Percentiles rank a stretch among this genome's conserved stretches.
Conservation (phyloP, 1,140 invertebrate genomes). For the Aricia agestis region DNA sequence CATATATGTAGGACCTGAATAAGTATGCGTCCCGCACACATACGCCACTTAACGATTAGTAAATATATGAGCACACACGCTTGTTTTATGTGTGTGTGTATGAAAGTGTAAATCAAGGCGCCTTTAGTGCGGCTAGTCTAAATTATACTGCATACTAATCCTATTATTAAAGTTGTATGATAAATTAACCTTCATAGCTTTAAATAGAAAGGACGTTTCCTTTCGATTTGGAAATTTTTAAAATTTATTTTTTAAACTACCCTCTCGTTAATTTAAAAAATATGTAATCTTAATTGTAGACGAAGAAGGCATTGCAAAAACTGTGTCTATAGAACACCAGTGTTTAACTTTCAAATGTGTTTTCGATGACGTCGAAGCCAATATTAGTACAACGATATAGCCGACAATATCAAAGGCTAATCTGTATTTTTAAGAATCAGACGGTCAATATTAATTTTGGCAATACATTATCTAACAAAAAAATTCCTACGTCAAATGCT, state of each 20-base stretch:
- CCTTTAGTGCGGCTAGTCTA: slow-evolving; percentile 19
- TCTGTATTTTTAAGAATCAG: slow-evolving; percentile 9
- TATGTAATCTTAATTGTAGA: no score
- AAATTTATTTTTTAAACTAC: not conserved
- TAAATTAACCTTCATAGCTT: not conserved
- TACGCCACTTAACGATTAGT: slow-evolving; percentile 30
- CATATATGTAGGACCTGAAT: slow-evolving; percentile 44
- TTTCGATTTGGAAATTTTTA: not conserved
- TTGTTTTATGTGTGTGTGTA: slow-evolving; percentile 32
- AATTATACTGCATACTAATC: slow-evolving; percentile 16
- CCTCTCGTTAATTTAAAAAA: no score
- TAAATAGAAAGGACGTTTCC: slow-evolving; percentile 3
- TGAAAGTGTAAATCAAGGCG: slow-evolving; percentile 43
- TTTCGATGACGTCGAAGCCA: slow-evolving; percentile 6
- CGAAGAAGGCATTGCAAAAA: no score
- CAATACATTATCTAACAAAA: not conserved
- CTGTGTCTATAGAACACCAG: not conserved
- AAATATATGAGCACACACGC: slow-evolving; percentile 30
- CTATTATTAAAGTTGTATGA: not conserved
- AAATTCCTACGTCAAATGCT: not conserved
- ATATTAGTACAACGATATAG: slow-evolving; percentile 2
- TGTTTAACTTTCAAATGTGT: slow-evolving; percentile 1
- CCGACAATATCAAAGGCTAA: not conserved
- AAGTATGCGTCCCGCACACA: slow-evolving; percentile 37
- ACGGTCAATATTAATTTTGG: slow-evolving; percentile 10